Conservation (phyloP, 64 coral and sea anemone species). For the Pachyseris speciosa region DNA sequence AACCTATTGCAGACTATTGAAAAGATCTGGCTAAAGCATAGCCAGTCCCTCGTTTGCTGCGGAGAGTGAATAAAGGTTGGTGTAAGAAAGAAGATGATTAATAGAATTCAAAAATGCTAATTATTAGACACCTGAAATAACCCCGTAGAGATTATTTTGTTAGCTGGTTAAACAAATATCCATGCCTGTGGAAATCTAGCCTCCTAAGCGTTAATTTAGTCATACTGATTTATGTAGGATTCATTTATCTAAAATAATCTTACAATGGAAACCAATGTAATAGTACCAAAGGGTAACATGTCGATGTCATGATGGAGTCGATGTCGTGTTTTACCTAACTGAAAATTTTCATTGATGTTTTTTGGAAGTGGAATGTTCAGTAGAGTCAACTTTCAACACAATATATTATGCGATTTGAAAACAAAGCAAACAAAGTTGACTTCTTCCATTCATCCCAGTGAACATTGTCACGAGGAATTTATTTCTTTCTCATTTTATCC, state of each 20-base stretch:
- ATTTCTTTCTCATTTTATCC: no score
- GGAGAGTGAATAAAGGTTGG: not conserved
- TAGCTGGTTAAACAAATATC: constrained; percentile 5
- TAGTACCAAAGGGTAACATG: not conserved
- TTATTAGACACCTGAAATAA: constrained; percentile 14
- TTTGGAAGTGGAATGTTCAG: no score
- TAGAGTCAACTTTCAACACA: no score
- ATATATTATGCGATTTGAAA: no score
- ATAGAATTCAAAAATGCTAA: not conserved
- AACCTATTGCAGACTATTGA: not conserved
- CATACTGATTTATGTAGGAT: not conserved
- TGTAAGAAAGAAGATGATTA: not conserved
- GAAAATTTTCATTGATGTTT: no score
- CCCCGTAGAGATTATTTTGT: not conserved
- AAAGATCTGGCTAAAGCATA: constrained; percentile 17
- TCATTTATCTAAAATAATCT: not conserved
- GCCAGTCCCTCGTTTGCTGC: not conserved
- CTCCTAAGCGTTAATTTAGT: not conserved
- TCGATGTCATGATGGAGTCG: no score
- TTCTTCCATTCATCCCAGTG: no score
- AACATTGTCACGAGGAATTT: no score
- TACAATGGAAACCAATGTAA: not conserved
- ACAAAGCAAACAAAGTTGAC: no score
- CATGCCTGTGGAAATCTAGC: not conserved
- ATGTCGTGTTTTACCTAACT: no score